A percentile compares a stretch with the other conserved stretches of the same genome.
Evolutionary conservation across 2,888 invertebrate species (phyloP).

Genomic region (Oscheius sp.): DNA sequence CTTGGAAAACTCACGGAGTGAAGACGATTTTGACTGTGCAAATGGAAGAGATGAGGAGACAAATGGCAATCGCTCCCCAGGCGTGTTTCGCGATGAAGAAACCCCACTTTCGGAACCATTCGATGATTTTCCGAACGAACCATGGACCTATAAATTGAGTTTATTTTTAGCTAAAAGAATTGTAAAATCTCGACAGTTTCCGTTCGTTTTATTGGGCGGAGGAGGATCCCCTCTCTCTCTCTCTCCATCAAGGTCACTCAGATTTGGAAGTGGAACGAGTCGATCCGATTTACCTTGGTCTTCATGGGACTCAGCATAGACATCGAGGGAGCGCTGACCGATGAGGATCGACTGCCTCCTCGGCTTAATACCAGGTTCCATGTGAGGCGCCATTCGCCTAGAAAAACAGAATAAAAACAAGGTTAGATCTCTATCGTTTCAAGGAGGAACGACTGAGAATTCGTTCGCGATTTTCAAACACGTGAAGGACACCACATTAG

Average conservation of each 20-base stretch:
- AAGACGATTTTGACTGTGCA: conserved; percentile 57
- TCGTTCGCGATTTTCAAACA: not conserved
- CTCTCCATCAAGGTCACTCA: not conserved
- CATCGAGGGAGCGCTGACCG: conserved; percentile 65
- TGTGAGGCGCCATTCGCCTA: conserved; percentile 18
- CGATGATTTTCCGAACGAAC: conserved; percentile 66
- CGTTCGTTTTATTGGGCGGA: not conserved
- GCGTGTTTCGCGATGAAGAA: conserved; percentile 64
- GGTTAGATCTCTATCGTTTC: too few species aligned
- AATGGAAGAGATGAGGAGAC: conserved; percentile 55
- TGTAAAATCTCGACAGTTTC: not conserved
- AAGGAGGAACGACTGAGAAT: not conserved
- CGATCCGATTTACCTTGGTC: conserved; percentile 8
- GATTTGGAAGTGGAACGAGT: not conserved
- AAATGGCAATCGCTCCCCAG: conserved; percentile 64
- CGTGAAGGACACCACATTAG: not conserved
- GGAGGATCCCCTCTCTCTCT: not conserved
- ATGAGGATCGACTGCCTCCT: conserved; percentile 63
- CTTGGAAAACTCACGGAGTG: conserved; percentile 44
- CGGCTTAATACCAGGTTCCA: conserved; percentile 40
- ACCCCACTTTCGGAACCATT: conserved; percentile 64
- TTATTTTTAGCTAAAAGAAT: not conserved
- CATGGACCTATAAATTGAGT: conserved; percentile 40
- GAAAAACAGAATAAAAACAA: too few species aligned
- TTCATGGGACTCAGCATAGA: conserved; percentile 50